These are phyloP conservation scores for Dinothrombium tinctorium DNA, from an alignment of 1,140 invertebrate genomes.

Conservation along the genomic window DNA sequence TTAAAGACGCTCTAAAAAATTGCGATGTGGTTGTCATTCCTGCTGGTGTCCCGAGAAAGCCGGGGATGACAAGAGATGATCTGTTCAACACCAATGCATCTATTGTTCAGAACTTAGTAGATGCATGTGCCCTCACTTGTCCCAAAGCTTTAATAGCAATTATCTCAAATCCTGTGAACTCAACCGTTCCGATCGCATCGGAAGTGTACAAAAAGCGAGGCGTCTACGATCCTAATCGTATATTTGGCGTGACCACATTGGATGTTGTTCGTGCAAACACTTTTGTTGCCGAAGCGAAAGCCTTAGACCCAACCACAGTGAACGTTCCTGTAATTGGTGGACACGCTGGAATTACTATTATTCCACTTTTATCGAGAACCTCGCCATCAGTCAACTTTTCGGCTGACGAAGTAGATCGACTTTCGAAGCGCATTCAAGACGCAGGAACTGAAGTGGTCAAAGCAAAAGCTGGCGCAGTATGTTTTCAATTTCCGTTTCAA, in stretches of 20 bases:
- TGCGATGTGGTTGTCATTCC: conserved; percentile 83
- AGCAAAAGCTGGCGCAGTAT: conserved; percentile 79
- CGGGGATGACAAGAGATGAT: conserved; percentile 84
- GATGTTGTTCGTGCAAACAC: conserved; percentile 85
- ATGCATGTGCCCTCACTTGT: conserved; percentile 48
- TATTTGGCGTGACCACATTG: conserved; percentile 90
- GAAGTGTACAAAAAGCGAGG: conserved; percentile 78
- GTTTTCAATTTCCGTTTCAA: conserved; percentile 13
- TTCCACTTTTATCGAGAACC: conserved; percentile 79
- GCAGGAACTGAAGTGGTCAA: conserved; percentile 98
- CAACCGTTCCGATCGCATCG: conserved; percentile 85
- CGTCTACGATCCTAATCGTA: conserved; percentile 62
- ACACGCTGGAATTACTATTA: conserved; percentile 94
- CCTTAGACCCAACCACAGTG: conserved; percentile 52
- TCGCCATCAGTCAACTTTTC: conserved; percentile 47
- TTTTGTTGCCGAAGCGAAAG: conserved; percentile 56
- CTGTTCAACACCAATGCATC: conserved; percentile 94
- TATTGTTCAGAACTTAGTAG: conserved; percentile 73
- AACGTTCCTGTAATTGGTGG: conserved; percentile 88
- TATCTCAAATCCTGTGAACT: conserved; percentile 93
- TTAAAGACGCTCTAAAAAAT: conserved; percentile 32
- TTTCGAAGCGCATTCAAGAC: conserved; percentile 70
- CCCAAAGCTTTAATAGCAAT: conserved; percentile 85
- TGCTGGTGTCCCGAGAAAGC: conserved; percentile 91
- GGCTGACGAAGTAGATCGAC: conserved; percentile 40